phyloP scores from a whole-genome alignment of 1,140 invertebrate species.

The Galendromus occidentalis region DNA sequence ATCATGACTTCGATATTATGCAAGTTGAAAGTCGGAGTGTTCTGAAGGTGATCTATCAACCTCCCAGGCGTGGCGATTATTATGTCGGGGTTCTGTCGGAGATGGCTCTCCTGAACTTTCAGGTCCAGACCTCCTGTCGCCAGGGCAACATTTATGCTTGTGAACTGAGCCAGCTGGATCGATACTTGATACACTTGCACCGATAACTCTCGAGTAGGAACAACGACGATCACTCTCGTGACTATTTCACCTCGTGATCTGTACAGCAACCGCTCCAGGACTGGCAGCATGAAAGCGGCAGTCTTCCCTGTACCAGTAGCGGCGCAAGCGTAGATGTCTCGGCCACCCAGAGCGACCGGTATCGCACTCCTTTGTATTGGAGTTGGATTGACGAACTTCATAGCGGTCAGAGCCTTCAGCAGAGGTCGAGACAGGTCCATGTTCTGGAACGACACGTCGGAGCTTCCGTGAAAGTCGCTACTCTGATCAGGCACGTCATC shows the following conservation, averaged over 20 bases:
- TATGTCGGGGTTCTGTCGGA: slow-evolving; percentile 77
- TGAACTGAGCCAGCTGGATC: slow-evolving; percentile 69
- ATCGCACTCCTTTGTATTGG: slow-evolving; percentile 87
- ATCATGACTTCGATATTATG: slow-evolving; percentile 81
- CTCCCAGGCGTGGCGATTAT: slow-evolving; percentile 95
- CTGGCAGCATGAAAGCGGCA: slow-evolving; percentile 92
- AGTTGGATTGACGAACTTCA: slow-evolving; percentile 83
- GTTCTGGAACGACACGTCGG: slow-evolving; percentile 52
- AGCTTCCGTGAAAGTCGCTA: slow-evolving; percentile 39
- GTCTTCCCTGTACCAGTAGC: slow-evolving; percentile 98
- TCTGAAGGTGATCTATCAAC: slow-evolving; percentile 89
- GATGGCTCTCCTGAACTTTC: slow-evolving; percentile 61
- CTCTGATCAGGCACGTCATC: slow-evolving; percentile 46
- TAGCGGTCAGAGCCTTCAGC: slow-evolving; percentile 49
- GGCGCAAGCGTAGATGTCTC: slow-evolving; percentile 85
- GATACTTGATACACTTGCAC: slow-evolving; percentile 89
- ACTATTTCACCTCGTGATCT: slow-evolving; percentile 37
- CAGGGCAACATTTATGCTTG: slow-evolving; percentile 52
- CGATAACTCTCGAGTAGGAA: slow-evolving; percentile 88
- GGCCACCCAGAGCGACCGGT: slow-evolving; percentile 67
- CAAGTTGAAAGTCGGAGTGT: slow-evolving; percentile 75
- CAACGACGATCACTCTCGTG: slow-evolving; percentile 72
- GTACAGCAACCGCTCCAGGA: slow-evolving; percentile 75
- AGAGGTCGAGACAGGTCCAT: slow-evolving; percentile 79
- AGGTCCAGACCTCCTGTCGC: slow-evolving; percentile 68